phyloP scores from a whole-genome alignment of 2,888 invertebrate genomes.

The Drosophila ochracea region DNA sequence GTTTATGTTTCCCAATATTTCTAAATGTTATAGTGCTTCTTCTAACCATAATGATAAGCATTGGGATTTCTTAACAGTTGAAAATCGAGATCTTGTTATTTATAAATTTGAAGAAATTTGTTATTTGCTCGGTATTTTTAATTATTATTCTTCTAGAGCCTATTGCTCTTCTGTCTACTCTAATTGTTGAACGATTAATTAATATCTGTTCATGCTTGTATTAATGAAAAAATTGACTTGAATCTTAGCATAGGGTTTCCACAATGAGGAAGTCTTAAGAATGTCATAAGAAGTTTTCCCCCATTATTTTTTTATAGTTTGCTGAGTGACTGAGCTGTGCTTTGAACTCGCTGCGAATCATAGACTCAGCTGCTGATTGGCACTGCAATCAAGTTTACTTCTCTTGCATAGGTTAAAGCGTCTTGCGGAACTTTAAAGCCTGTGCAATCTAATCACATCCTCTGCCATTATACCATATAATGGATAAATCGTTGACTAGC shows the following conservation, averaged over 20 bases:
- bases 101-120: background rate
- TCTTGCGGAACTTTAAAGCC: constrained; percentile 7
- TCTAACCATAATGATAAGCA: background rate
- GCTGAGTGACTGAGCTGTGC: background rate
- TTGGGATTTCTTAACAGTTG: background rate
- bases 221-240: background rate
- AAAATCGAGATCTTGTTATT: background rate
- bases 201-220: background rate
- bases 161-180: background rate
- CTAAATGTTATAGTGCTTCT: background rate
- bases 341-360: background rate
- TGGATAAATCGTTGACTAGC: constrained; percentile 29
- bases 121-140: background rate
- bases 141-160: background rate
- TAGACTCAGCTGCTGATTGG: constrained; percentile 17
- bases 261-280: background rate
- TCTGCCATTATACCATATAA: constrained; percentile 19
- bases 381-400: constrained; percentile 45
- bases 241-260: background rate
- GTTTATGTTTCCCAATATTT: background rate
- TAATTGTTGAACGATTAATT: background rate
- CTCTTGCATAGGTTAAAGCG: constrained; percentile 12
- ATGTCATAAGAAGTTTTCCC: background rate
- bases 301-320: background rate
- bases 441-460: constrained; percentile 43